Evolutionary conservation across 1,140 invertebrate genomes (phyloP).

Genomic region (Neodiprion pinetum): DNA sequence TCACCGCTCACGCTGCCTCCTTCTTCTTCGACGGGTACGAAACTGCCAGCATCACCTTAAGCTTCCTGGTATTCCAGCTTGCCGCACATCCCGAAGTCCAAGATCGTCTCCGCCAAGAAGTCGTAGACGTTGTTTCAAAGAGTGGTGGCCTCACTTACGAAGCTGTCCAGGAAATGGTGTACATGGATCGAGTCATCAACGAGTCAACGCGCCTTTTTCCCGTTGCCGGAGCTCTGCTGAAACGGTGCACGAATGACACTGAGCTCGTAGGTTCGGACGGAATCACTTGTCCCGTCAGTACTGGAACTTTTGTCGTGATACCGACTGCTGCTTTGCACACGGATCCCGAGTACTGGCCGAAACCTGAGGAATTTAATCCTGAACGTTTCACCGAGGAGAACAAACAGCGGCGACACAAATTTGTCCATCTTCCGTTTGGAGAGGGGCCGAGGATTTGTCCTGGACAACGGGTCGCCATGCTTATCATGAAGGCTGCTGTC

Average conservation of each 20-base stretch:
- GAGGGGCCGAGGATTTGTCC: slow-evolving; percentile 66
- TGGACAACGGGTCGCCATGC: slow-evolving; percentile 60
- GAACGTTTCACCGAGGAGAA: slow-evolving; percentile 66
- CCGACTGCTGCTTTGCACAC: slow-evolving; percentile 51
- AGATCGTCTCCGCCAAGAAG: slow-evolving; percentile 58
- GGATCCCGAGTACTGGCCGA: slow-evolving; percentile 63
- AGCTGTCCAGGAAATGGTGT: slow-evolving; percentile 64
- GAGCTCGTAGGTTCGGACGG: slow-evolving; percentile 37
- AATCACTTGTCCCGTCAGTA: slow-evolving; percentile 25
- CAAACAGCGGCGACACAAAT: slow-evolving; percentile 45
- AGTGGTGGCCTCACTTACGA: slow-evolving; percentile 65
- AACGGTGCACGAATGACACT: slow-evolving; percentile 46
- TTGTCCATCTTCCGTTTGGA: slow-evolving; percentile 66
- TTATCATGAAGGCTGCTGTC: slow-evolving; percentile 60
- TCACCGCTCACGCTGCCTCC: slow-evolving; percentile 66
- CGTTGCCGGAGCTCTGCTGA: slow-evolving; percentile 36
- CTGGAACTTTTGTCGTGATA: slow-evolving; percentile 47
- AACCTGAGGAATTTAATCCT: slow-evolving; percentile 72
- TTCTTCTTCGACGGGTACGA: slow-evolving; percentile 77
- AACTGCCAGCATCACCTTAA: slow-evolving; percentile 70
- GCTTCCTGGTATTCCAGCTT: slow-evolving; percentile 65
- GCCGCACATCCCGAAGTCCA: slow-evolving; percentile 60
- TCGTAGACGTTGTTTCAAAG: slow-evolving; percentile 54
- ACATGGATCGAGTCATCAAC: slow-evolving; percentile 63
- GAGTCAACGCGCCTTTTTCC: slow-evolving; percentile 56